phyloP scores from a whole-genome alignment of 1,140 invertebrate genomes.

The Brachionus koreanus region DNA sequence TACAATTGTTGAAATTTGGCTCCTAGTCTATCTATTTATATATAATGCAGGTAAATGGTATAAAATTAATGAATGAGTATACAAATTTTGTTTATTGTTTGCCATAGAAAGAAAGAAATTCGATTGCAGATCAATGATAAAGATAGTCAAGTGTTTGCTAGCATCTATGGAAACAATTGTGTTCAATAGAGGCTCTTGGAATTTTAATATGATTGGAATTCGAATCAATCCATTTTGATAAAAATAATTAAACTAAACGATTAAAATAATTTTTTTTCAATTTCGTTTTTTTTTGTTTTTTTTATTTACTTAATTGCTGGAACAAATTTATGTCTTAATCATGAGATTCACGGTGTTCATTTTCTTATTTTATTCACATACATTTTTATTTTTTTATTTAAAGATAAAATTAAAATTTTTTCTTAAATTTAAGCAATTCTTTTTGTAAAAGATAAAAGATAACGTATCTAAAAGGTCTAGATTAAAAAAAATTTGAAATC shows the following conservation, averaged over 20 bases:
- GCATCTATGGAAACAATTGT: not conserved
- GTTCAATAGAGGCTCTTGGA: not conserved
- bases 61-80: not conserved
- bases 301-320: not conserved
- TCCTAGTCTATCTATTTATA: not conserved
- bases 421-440: no score
- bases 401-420: not conserved
- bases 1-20: not conserved
- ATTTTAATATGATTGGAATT: slow-evolving; percentile 27
- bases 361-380: not conserved
- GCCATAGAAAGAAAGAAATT: not conserved
- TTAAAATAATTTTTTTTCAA: not conserved
- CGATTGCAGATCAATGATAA: not conserved
- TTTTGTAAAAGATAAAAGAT: no score
- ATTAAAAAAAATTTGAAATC: no score
- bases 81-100: slow-evolving; percentile 15
- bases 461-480: no score
- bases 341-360: not conserved
- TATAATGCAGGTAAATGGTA: not conserved
- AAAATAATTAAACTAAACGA: slow-evolving; percentile 15
- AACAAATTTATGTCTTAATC: not conserved
- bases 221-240: not conserved
- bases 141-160: not conserved
- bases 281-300: not conserved
- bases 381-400: not conserved